Base-by-base conservation (phyloP, 2,113 vertebrate genomes). In the Argyrosomus japonicus region DNA sequence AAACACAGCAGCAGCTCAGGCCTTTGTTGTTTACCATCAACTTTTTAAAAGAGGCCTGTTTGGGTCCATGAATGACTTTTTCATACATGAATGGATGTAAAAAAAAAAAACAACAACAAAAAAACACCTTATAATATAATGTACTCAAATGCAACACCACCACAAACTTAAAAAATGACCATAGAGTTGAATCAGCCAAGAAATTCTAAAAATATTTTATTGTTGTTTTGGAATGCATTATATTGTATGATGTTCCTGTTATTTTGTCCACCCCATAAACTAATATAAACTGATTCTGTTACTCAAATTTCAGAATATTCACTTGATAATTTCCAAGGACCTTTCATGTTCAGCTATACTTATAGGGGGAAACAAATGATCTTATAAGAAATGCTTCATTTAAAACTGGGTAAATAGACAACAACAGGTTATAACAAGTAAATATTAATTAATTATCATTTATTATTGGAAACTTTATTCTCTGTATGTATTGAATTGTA, bases 11-110 rank as follows among this genome's bases (percentile, higher is more conserved):
- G 47, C 65, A 72, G 68, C 79, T 68, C 29, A 29, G 48, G 43
- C 43, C 70, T 87, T 82, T 79, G 77, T 84, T 88, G 72, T 84
- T 90, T 54, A 27, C 54, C 25, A 45, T 29, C 62, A 81, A 76
- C 64, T 70, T 85, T 73, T 32, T 8, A 79, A 13, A 56, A 29
- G 17, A 40, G 4, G 51, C 21, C 51, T 17, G 13, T 47, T 32
- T 25, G 23, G 14, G 29, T 50, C 1, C 29, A 13, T 32, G 13
- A 51, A 21, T 40, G 1, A 36, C 68, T 51, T 27, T 36, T 7
- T 62, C 27, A 50, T 6, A 53, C 40, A 32, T 10, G 47, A 18
- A 77, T 15, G 27, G 51, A 19, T 6, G 36, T 8, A 40, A 40
- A 45, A 53, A 27, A 74, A 14, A 78, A 3, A 56, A 76, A 57